Evolutionary conservation across 2,113 vertebrate species (phyloP), one percentile per base, ranked within the genome.

Genomic region (Sinocyclocheilus anshuiensis): DNA sequence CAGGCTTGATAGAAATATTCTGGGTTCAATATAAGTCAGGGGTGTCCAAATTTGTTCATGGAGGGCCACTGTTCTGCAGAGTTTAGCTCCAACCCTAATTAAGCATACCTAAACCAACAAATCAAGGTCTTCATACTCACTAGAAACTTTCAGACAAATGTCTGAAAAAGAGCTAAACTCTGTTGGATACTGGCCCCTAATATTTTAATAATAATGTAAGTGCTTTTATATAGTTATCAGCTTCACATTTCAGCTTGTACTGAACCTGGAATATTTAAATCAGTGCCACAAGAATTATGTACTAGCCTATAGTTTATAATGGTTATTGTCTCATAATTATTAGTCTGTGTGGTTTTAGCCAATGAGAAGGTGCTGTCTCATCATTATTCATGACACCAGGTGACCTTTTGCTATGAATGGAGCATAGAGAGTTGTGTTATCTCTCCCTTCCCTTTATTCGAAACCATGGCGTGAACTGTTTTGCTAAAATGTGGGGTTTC

Each of bases 391-490:
- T 76, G 42, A 72, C 33, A 71, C 33, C 69, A 71, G 8, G 4
- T 71, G 69, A 76, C 74, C 42, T 76, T 76, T 76, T 50, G 42
- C 74, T 48, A 76, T 76, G n/a, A 76, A 76, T 76, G 74, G 74
- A 50, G 74, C n/a, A 76, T n/a, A 76, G 42, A 48, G 74, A 76
- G n/a, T 48, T 76, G 74, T 13, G 20, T 45, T 50, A 15, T 50
- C 12, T 76, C 22, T 45, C n/a, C 20, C 6, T 72, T 61, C 20
- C 20, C 9, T 72, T 72, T 50, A 15, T 48, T 26, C 12, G 8
- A 76, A 50, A 26, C 8, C 20, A 20, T 42, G 36, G 20, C 22
- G 69, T 48, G 72, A 24, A 24, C 11, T 45, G 12, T 48, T n/a
- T 76, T 16, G 42, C 71, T 42, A 15, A 45, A 24, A 24, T 26